These are phyloP conservation scores for Chrysina gloriosa DNA, from an alignment of 2,888 invertebrate genomes.

Conservation along the genomic window DNA sequence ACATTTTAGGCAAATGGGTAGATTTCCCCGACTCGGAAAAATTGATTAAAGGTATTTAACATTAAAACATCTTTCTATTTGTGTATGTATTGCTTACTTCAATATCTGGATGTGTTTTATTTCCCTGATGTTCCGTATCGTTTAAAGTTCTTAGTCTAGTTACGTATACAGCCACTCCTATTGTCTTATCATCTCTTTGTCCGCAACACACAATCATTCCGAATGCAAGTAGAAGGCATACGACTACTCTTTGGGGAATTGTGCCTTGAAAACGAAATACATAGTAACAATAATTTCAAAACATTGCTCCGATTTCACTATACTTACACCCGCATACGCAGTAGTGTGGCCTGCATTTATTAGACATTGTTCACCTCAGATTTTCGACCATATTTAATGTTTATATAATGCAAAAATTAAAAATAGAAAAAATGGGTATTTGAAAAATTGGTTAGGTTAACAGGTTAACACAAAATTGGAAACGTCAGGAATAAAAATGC, in stretches of 20 bases:
- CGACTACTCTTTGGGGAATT: conserved; percentile 4
- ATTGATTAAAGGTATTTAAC: too few species aligned
- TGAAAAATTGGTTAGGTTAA: too few species aligned
- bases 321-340: conserved; percentile 15
- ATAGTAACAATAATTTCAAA: neutral
- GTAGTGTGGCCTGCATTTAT: neutral
- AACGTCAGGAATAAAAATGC: too few species aligned
- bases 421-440: too few species aligned
- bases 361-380: too few species aligned
- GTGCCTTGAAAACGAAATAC: neutral
- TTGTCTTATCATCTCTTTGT: neutral
- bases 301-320: neutral
- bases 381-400: too few species aligned
- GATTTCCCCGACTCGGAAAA: too few species aligned
- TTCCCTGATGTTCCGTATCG: neutral
- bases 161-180: neutral
- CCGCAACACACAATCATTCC: neutral
- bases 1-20: too few species aligned
- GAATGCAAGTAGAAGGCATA: neutral
- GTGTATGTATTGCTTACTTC: neutral
- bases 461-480: too few species aligned
- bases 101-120: neutral
- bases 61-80: neutral
- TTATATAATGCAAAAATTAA: too few species aligned
- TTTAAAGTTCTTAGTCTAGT: neutral